These are phyloP conservation scores for Aegotheles bennettii DNA, from an alignment of 2,113 vertebrate species.

Conservation along the genomic window DNA sequence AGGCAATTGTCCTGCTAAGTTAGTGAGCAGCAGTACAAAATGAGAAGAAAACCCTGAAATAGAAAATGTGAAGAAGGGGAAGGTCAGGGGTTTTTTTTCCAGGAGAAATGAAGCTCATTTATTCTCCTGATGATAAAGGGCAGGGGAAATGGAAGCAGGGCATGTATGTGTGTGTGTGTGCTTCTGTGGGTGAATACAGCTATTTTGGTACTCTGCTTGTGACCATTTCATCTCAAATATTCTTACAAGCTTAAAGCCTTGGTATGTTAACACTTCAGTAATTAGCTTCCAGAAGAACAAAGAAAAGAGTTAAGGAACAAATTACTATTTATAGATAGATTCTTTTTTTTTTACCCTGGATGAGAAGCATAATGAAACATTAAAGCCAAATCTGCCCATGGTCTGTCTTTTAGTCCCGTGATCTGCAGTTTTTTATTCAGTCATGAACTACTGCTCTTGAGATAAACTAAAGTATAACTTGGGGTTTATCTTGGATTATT, in stretches of 20 bases:
- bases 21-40: not conserved
- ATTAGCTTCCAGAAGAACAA: not conserved
- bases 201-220: not conserved
- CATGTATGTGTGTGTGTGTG: rapidly evolving
- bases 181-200: not conserved
- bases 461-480: not conserved
- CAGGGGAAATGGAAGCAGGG: not conserved
- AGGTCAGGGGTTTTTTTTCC: not conserved
- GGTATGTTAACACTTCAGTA: not conserved
- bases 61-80: not conserved
- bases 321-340: not conserved
- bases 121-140: not conserved
- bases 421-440: not conserved
- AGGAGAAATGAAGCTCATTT: not conserved
- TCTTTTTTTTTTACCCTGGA: not conserved
- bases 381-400: not conserved
- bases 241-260: not conserved
- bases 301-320: not conserved
- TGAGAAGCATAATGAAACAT: not conserved
- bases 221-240: not conserved
- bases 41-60: not conserved
- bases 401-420: rapidly evolving
- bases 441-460: not conserved
- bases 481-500: not conserved
- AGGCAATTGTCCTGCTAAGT: not conserved